Evolutionary conservation across 2,113 vertebrate species (phyloP), one percentile per base, ranked within the genome.

Genomic region (Cavia aperea): DNA sequence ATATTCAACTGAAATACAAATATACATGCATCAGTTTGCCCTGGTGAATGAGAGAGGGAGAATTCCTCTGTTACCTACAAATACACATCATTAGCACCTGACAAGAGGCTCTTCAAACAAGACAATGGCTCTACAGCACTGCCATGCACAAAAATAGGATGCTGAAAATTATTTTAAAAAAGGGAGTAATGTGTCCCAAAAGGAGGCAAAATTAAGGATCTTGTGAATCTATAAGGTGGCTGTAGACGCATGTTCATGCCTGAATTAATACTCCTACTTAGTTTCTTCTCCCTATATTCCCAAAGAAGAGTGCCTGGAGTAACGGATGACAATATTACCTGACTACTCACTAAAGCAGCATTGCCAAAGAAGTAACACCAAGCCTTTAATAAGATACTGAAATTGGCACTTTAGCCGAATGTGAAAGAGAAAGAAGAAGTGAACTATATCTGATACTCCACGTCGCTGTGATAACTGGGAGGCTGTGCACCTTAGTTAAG

Each of bases 311-410:
- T 93, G 94, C 95, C 95, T 49, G 62, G 89, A 96, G 91, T 90
- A 97, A 91, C 95, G 81, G 88, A 94, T 92, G 96, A 81, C 94
- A 97, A 96, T 97, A 97, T 97, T 97, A 96, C 94, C 95, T 91
- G 96, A 96, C 66, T 79, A 85, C 56, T 85, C 86, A 56, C 95
- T 95, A 86, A 79, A 72, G 88, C 58, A 96, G 46, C 92, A 95
- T 90, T 83, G 95, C 89, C 95, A 96, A 95, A 92, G 79, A 89
- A 89, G 62, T 66, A 93, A 97, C 58, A 93, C 73, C 90, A 96
- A 94, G 7, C 15, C 54, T 91, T 86, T 92, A 93, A 29, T 72
- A 95, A 95, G 86, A 89, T 23, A 82, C 62, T 93, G 83, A 60
- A 77, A 88, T 73, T 92, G 89, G 81, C 86, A 95, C 63, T 92